Base-by-base conservation (phyloP, 2,888 invertebrate genomes). In the Mesochorus sp. region DNA sequence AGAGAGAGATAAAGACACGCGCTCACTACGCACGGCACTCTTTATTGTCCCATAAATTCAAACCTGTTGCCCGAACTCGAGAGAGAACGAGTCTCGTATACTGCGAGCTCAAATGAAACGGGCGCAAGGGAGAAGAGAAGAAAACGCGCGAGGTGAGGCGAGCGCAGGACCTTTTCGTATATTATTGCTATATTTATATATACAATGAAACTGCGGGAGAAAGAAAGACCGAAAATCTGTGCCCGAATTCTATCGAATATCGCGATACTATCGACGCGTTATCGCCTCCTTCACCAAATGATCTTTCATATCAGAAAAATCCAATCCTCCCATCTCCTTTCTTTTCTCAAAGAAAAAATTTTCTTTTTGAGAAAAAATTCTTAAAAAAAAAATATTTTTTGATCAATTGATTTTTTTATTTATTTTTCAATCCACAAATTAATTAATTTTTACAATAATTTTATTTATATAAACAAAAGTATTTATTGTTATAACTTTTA, bases 41-140 rank as follows among this genome's bases (percentile, higher is more conserved):
- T 90, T 89, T 90, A 90, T 89, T 89, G 88, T 90, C 89, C 90
- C 90, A 90, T 91, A 90, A 91, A 91, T 91, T 90, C 87, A 90
- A 90, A 91, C 91, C 91, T 91, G 91, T 91, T 91, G 90, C 90
- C 89, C 74, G 83, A 79, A 83, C 83, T 80, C 83, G 83, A 84
- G 84, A 72, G 85, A 85, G 85, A n/a, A n/a, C 82, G 82, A 83
- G 79, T n/a, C n/a, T 19, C 28, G 61, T 47, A 71, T 34, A 49
- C n/a, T n/a, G n/a, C n/a, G 59, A 79, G 28, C 42, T 24, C 12
- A 66, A 82, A 82, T 81, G 78, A 78, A 79, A 81, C 71, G 79
- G 67, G 77, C 74, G 70, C 39, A 70, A 79, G 74, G 42, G 70
- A 67, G 76, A 74, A 61, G 61, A 57, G 34, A 44, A 59, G 70